Conservation (phyloP, 1,140 invertebrate genomes). For the Leptestheria dahalacensis region DNA sequence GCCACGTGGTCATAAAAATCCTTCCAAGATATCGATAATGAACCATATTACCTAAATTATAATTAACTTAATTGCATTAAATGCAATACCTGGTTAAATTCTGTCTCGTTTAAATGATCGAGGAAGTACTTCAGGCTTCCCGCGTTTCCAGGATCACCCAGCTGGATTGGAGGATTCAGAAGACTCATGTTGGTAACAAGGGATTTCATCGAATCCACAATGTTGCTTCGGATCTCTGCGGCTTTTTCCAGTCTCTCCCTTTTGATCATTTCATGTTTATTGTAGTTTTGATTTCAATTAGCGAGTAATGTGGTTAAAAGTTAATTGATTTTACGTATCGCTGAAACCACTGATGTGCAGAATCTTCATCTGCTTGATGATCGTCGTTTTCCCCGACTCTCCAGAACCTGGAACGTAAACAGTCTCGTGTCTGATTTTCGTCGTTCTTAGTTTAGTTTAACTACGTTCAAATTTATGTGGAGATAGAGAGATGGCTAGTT, state of each 20-base stretch:
- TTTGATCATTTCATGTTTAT: too few species aligned
- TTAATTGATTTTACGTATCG: slow-evolving; percentile 29
- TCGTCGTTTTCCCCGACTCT: slow-evolving; percentile 51
- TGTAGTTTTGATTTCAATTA: slow-evolving; percentile 10
- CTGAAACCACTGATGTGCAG: slow-evolving; percentile 53
- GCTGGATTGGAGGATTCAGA: slow-evolving; percentile 29
- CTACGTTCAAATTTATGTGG: too few species aligned
- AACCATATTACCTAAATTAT: not conserved
- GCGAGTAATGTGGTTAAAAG: slow-evolving; percentile 6
- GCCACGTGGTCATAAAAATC: slow-evolving; percentile 49
- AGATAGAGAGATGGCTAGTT: too few species aligned
- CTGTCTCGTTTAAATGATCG: slow-evolving; percentile 29
- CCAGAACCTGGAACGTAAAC: slow-evolving; percentile 32
- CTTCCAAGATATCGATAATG: slow-evolving; percentile 27
- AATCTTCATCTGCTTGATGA: slow-evolving; percentile 70
- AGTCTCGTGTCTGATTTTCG: too few species aligned
- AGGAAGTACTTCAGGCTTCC: slow-evolving; percentile 37
- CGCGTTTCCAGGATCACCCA: slow-evolving; percentile 33
- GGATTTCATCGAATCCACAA: slow-evolving; percentile 48
- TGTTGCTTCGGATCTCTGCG: slow-evolving; percentile 43
- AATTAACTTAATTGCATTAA: not conserved
- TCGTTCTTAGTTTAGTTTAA: too few species aligned
- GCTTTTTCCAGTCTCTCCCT: slow-evolving; percentile 47
- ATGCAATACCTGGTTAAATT: slow-evolving; percentile 19
- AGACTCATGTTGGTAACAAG: slow-evolving; percentile 39